Percentiles rank a stretch among this genome's conserved stretches.
Evolutionary conservation across 2,888 invertebrate genomes (phyloP).

Genomic region (Bimastos eiseni): DNA sequence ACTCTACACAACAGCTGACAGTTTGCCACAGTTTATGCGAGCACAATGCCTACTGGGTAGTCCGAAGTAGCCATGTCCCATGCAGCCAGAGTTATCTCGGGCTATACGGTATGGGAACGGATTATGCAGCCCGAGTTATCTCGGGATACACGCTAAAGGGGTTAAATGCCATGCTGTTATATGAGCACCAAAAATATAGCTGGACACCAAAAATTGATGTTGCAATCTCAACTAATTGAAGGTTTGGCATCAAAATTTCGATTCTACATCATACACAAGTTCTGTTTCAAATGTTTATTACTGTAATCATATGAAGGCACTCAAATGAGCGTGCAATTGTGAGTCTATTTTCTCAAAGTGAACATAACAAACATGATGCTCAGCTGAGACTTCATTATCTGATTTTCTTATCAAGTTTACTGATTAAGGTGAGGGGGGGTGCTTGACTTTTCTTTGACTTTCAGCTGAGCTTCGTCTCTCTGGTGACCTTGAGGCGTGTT

Average conservation of each 20-base stretch:
- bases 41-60: too few species aligned
- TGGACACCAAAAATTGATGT: background rate
- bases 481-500: background rate
- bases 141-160: too few species aligned
- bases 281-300: background rate
- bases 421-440: background rate
- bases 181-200: too few species aligned
- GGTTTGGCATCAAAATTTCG: background rate
- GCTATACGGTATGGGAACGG: too few species aligned
- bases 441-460: conserved; percentile 17
- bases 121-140: too few species aligned
- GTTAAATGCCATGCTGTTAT: too few species aligned
- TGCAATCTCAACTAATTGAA: background rate
- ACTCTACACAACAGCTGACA: too few species aligned
- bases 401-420: background rate
- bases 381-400: conserved; percentile 13
- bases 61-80: too few species aligned
- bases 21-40: too few species aligned
- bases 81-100: too few species aligned
- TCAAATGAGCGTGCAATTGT: background rate
- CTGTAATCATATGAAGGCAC: background rate
- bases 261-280: background rate
- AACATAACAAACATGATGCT: background rate
- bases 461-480: conserved; percentile 1
- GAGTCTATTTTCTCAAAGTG: background rate